Conservation (phyloP, 2,113 vertebrate genomes). For the Propithecus coquereli region DNA sequence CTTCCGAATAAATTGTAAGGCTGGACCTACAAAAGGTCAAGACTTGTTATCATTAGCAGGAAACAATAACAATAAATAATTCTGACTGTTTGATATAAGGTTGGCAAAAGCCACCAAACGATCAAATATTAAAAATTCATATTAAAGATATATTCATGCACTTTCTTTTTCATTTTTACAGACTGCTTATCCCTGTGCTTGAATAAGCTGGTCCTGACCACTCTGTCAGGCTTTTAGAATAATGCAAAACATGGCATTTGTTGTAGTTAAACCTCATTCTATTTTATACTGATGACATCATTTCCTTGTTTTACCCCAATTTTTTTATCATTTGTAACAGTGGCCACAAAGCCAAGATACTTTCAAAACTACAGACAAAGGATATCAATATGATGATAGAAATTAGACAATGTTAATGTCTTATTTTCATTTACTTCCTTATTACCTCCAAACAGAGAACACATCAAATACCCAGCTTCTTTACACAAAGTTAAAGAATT, state of each 20-base stretch:
- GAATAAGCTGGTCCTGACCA: not conserved
- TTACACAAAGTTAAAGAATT: constrained; percentile 14
- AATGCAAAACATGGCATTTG: not conserved
- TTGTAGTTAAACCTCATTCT: not conserved
- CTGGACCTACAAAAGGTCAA: not conserved
- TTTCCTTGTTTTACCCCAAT: constrained; percentile 32
- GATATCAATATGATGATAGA: not conserved
- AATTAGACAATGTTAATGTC: not conserved
- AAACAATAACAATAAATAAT: not conserved
- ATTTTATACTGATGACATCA: not conserved
- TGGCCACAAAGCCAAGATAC: not conserved
- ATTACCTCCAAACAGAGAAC: not conserved
- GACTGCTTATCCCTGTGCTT: not conserved
- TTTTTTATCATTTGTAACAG: constrained; percentile 19
- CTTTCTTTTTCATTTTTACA: not conserved
- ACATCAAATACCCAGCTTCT: not conserved
- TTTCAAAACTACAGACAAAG: constrained; percentile 22
- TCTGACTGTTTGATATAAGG: not conserved
- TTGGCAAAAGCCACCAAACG: not conserved
- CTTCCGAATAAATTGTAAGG: not conserved
- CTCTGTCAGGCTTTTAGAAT: not conserved
- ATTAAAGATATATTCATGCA: not conserved
- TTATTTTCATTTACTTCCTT: not conserved
- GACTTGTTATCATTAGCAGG: not conserved
- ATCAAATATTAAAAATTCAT: not conserved